Evolutionary conservation across 2,113 vertebrate genomes (phyloP), one percentile per base, ranked within the genome.

Genomic region (Rhinopomastus cyanomelas): DNA sequence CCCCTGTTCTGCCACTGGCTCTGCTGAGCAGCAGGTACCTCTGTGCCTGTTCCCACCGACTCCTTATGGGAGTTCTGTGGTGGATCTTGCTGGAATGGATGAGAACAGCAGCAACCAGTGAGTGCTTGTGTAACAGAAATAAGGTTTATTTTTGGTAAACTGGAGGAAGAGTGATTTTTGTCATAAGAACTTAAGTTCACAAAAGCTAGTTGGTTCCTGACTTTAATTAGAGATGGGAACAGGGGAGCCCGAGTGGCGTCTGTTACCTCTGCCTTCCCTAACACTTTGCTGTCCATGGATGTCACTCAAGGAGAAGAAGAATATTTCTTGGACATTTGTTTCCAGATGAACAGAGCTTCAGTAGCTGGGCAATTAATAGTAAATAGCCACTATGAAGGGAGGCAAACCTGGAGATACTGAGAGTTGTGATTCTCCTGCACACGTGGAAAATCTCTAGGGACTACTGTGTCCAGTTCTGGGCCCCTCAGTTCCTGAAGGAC

Each of bases 151-250:
- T 91, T 80, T 66, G n/a, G n/a, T n/a, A 81, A 93, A 64, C 17
- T 46, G 21, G 65, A 90, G 26, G 81, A 64, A 85, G 88, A 61
- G 53, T 11, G 8, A 82, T 30, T n/a, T 22, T 19, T 22, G 11
- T 39, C 29, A 25, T 30, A 30, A 62, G 16, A 62, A 42, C 39
- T 23, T 17, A 26, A 55, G 65, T 76, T 93, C 79, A 85, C 86
- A 61, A 36, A 68, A 56, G 67, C 42, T 74, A 74, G 27, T 92
- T 92, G 75, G 88, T 56, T 60, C 52, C 55, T 19, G 51, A 81
- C 81, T 91, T 91, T n/a, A 94, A 94, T 95, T 87, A 95, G 52
- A 81, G 81, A 65, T 34, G 80, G 92, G 93, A 90, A 8, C 83
- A 74, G 61, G 87, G 87, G 91, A 93, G 86, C 29, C 71, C 26